Conservation (phyloP, 2,113 vertebrate genomes). For the pig (Sus scrofa) region T2T-Sscrofa CM000817.6:108271501-108272000, state of each 20-base stretch:
- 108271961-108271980: not conserved
- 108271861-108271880: not conserved
- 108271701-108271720: not conserved
- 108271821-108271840: not conserved
- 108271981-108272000: not conserved
- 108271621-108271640: not conserved
- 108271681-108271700: not conserved
- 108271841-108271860: not conserved
- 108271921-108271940: not conserved
- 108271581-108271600: not conserved
- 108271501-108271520: not conserved
- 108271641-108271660: not conserved
- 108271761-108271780: not conserved
- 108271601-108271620: not conserved
- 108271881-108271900: not conserved
- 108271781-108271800: slow-evolving; percentile 25
- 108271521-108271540: not conserved
- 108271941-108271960: not conserved
- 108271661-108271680: not conserved
- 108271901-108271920: not conserved
- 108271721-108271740: not conserved
- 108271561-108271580: slow-evolving; percentile 1
- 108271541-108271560: not conserved
- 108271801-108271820: not conserved
- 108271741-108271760: not conserved